A percentile compares a stretch with the other conserved stretches of the same genome.
Evolutionary conservation across 2,888 invertebrate species (phyloP).

Genomic region (Ypsolopha scabrella): DNA sequence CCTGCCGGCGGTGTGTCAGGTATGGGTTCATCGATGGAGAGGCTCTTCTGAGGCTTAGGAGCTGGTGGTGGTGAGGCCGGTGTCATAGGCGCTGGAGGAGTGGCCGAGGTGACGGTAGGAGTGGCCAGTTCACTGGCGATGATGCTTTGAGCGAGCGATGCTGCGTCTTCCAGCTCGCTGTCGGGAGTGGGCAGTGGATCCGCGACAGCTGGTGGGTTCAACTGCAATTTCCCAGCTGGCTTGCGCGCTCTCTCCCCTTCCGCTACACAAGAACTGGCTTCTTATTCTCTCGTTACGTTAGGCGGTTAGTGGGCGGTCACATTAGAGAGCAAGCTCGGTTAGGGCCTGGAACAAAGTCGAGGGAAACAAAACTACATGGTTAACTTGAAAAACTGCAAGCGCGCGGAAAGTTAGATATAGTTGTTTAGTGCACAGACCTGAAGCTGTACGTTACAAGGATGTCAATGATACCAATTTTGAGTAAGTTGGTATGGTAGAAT

Average conservation of each 20-base stretch:
- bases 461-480: constrained; percentile 4
- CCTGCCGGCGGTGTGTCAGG: constrained; percentile 63
- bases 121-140: constrained; percentile 57
- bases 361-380: constrained; percentile 64
- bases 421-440: constrained; percentile 35
- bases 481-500: too few relatives aligned
- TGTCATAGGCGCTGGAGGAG: constrained; percentile 25
- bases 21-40: constrained; percentile 42
- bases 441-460: constrained; percentile 58
- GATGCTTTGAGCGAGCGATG: constrained; percentile 55
- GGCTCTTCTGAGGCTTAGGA: constrained; percentile 23
- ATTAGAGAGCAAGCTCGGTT: constrained; percentile 72
- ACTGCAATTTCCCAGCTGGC: constrained; percentile 53
- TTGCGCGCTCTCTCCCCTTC: constrained; percentile 35
- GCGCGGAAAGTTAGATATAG: constrained; percentile 50
- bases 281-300: constrained; percentile 59
- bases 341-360: constrained; percentile 71
- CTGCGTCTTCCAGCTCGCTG: constrained; percentile 64
- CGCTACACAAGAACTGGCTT: constrained; percentile 67
- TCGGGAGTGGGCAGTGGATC: constrained; percentile 61
- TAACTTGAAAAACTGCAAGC: constrained; percentile 62
- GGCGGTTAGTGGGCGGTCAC: constrained; percentile 69
- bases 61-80: constrained; percentile 18
- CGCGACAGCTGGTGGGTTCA: constrained; percentile 43
- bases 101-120: constrained; percentile 36